These are phyloP conservation scores for Philonicus albiceps DNA, from an alignment of 2,888 invertebrate genomes.

Conservation along the genomic window DNA sequence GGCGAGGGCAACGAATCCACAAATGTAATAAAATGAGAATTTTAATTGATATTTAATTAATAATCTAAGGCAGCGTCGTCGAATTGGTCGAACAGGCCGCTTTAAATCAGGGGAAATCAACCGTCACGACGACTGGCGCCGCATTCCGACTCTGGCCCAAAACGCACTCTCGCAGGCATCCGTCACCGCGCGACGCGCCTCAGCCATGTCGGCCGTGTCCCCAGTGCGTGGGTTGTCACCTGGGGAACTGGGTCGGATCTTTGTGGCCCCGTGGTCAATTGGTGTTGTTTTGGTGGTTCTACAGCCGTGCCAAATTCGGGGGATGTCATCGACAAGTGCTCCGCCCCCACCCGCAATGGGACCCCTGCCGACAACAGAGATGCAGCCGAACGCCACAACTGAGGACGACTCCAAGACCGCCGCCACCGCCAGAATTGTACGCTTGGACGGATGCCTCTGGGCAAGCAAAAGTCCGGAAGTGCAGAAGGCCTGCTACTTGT, in stretches of 20 bases:
- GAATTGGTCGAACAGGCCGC: not conserved
- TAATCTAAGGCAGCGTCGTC: no score
- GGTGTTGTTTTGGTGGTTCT: not conserved
- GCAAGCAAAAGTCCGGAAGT: slow-evolving; percentile 67
- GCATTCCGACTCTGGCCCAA: not conserved
- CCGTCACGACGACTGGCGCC: not conserved
- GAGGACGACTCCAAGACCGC: not conserved
- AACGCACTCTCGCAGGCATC: not conserved
- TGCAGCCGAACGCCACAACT: not conserved
- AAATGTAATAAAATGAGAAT: not conserved
- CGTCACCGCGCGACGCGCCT: not conserved
- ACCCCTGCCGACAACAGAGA: not conserved
- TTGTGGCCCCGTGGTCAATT: not conserved
- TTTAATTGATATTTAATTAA: no score
- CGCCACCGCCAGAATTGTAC: not conserved
- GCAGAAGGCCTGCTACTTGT: slow-evolving; percentile 68
- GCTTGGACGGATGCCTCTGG: slow-evolving; percentile 66
- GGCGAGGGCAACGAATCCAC: not conserved
- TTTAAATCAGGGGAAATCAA: not conserved
- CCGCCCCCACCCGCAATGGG: not conserved
- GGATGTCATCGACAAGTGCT: not conserved
- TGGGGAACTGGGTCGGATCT: not conserved
- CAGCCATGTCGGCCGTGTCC: not conserved
- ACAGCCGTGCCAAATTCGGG: not conserved
- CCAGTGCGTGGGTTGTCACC: not conserved